Percentiles rank a stretch among this genome's conserved stretches.
Evolutionary conservation across 2,888 invertebrate genomes (phyloP).

Genomic region (Tethea ocularis): DNA sequence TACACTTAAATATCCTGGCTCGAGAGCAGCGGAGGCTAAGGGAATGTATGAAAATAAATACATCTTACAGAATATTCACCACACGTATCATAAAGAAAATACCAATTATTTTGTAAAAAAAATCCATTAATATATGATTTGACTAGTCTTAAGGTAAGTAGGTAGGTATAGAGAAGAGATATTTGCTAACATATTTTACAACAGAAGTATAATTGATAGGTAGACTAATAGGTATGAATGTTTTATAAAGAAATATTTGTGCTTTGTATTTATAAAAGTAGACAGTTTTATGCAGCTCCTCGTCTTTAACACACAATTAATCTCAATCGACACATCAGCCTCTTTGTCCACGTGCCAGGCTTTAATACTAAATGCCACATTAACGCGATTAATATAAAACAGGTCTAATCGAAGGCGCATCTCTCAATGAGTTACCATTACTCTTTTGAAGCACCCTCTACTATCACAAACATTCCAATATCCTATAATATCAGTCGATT

Average conservation of each 20-base stretch:
- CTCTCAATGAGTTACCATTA: constrained; percentile 23
- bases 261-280: neutral
- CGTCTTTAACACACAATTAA: constrained; percentile 17
- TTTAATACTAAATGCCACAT: constrained; percentile 63
- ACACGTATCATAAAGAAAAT: constrained; percentile 17
- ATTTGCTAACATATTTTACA: neutral
- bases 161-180: neutral
- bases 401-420: constrained; percentile 36
- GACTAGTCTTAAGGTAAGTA: constrained; percentile 38
- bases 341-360: constrained; percentile 48
- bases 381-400: constrained; percentile 39
- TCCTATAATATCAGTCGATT: constrained; percentile 55
- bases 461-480: constrained; percentile 58
- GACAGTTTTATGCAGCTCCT: neutral
- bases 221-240: neutral
- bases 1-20: constrained; percentile 53
- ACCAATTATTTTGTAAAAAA: constrained; percentile 2
- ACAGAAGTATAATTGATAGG: neutral
- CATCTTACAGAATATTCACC: constrained; percentile 24
- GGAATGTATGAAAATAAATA: constrained; percentile 68
- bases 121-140: constrained; percentile 17
- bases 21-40: constrained; percentile 50
- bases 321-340: constrained; percentile 25
- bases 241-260: neutral
- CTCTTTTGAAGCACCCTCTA: constrained; percentile 31